Base-by-base conservation (phyloP, 2,113 vertebrate genomes). In the Neogobius melanostomus region DNA sequence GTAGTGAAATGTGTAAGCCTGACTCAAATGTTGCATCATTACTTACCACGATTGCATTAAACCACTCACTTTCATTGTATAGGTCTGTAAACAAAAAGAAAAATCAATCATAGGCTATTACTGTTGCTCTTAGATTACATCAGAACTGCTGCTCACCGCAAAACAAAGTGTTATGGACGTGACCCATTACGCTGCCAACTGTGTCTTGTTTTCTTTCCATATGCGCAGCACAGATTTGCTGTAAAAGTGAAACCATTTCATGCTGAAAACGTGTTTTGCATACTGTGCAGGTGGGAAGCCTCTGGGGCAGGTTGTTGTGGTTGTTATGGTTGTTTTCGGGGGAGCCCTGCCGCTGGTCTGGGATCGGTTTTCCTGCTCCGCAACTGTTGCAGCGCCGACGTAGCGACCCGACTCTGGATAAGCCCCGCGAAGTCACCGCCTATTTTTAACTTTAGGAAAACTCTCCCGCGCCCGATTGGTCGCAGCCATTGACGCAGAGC, bases 401-500 rank as follows among this genome's bases (percentile, higher is more conserved):
- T 21, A 66, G 67, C 53, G 10, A 66, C 53, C 69, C 49, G 79
- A 73, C 68, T 72, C 64, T 12, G 71, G 77, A 81, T 69, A 49
- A 74, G 76, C 59, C 48, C 12, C 0, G 1, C 45, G 44, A 49
- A 72, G 73, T 81, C 67, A 49, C 81, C 82, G 76, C 82, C 82
- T 75, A 59, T 72, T 81, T 79, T 75, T 45, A 71, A 72, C 65
- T 66, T 64, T 73, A 59, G 52, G 42, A 66, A 86, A 82, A 88
- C 80, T 81, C 75, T 6, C 6, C 15, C 66, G 62, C 6, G 59
- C 14, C 2, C 11, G 7, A 92, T 87, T 91, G 85, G 87, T 15
- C 45, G 10, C 9, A 11, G 7, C n/a, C 9, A 80, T 72, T 90
- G 87, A 90, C 90, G 89, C 84, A 83, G 68, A 6, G 43, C 67